Conservation (phyloP, 2,888 invertebrate genomes). For the Lithosia quadra region DNA sequence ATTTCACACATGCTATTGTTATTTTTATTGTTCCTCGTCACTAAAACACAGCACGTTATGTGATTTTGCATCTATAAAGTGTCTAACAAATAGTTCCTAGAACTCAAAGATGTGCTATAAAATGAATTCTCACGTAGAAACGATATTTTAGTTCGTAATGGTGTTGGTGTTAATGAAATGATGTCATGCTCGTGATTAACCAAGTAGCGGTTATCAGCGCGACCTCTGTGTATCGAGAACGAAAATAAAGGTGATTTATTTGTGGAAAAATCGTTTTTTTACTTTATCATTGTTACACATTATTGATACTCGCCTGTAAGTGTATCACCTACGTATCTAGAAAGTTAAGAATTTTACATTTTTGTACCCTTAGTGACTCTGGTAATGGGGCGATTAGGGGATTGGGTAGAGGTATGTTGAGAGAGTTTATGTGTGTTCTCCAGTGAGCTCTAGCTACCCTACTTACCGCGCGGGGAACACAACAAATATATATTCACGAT, state of each 20-base stretch:
- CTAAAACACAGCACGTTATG: background rate
- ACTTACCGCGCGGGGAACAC: no score
- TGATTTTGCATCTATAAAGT: background rate
- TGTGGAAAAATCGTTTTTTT: conserved; percentile 26
- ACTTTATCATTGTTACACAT: background rate
- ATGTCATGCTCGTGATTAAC: conserved; percentile 62
- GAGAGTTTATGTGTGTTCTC: no score
- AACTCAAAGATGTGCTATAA: background rate
- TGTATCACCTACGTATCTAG: no score
- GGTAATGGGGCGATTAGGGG: no score
- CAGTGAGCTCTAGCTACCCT: no score
- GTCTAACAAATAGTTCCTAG: background rate
- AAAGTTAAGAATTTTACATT: no score
- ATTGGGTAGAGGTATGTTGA: no score
- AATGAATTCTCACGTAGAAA: conserved; percentile 1
- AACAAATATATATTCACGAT: no score
- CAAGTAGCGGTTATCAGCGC: conserved; percentile 56
- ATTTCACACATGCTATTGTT: no score
- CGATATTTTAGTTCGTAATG: background rate
- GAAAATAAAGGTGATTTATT: conserved; percentile 49
- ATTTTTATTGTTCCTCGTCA: background rate
- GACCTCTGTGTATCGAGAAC: conserved; percentile 44
- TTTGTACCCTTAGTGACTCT: no score
- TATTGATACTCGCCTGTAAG: no score
- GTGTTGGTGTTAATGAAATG: conserved; percentile 43